Evolutionary conservation across 2,113 vertebrate species (phyloP), one percentile per base, ranked within the genome.

Genomic region (Raja brachyura): DNA sequence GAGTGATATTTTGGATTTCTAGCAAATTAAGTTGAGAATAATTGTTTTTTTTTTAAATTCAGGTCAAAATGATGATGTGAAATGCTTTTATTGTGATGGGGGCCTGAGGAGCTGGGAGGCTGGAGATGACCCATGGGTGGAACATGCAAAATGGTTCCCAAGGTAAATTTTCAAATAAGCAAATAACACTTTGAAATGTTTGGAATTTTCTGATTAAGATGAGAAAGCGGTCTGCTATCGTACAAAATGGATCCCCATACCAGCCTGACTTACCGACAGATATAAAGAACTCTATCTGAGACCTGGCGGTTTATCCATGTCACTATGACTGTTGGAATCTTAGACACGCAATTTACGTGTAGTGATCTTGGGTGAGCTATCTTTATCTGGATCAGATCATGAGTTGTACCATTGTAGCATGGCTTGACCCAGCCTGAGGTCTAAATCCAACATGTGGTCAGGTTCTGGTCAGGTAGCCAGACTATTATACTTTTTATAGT

Each of bases 61-160:
- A 99, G 99, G 98, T 93, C 97, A 98, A 22, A 99, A 98, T 0
- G 98, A 99, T 94, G 98, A 99, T 5, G 98, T 99, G 48, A 99
- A 99, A 94, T 99, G 98, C 95, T 99, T 99, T 95, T 99, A 98
- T 93, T 99, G 99, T 94, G 99, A 99, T 93, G 99, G 99, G 94
- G 98, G 99, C 11, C 95, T 99, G 93, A 96, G 99, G 16, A 99
- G 99, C 95, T 99, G 98, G 98, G 99, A 99, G 93, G 98, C 98
- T 9, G 99, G 99, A 94, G 98, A 99, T 94, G 98, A 99, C 94
- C 98, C 99, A 0, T 99, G 99, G 98, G 96, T 99, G 90, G 98
- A 99, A 94, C 98, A 99, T 93, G 98, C 99, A 9, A 99, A 99
- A 94, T 99, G 99, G 99, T 99, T 99, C 96, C 99, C 98, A 94